Evolutionary conservation across 2,888 invertebrate species (phyloP).

Genomic region (Erebia aethiops): DNA sequence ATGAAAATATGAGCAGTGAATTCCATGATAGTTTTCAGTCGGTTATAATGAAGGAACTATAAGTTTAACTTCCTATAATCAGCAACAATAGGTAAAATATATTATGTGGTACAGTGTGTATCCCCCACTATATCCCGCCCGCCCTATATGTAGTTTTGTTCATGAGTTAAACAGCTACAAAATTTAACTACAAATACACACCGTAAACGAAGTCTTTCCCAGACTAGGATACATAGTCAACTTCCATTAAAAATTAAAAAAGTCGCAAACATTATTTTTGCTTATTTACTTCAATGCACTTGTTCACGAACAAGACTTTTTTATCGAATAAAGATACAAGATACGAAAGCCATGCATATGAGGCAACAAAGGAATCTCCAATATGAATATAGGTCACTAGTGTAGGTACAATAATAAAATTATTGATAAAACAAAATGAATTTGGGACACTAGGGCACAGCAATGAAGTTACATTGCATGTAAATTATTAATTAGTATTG

Average conservation of each 20-base stretch:
- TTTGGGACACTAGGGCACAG: neutral
- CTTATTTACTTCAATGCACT: neutral
- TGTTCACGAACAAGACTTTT: neutral
- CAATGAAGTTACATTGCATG: neutral
- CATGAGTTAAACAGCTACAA: neutral
- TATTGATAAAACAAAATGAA: constrained; percentile 34
- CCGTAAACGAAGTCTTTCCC: neutral
- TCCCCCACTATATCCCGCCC: too few species aligned
- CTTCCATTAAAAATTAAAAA: constrained; percentile 5
- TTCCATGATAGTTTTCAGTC: too few species aligned
- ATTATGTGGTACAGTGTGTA: too few species aligned
- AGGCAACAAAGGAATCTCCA: neutral
- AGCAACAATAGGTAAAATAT: too few species aligned
- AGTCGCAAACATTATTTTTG: neutral
- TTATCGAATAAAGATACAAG: neutral
- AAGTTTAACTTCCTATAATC: too few species aligned
- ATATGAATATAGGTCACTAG: constrained; percentile 30
- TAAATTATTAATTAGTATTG: neutral
- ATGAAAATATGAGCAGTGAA: too few species aligned
- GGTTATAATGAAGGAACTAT: too few species aligned
- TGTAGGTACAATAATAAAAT: constrained; percentile 17
- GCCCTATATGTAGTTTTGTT: too few species aligned
- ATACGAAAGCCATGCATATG: neutral
- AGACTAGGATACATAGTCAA: constrained; percentile 9
- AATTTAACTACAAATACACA: neutral